A percentile compares a stretch with the other conserved stretches of the same genome.
phyloP scores from a whole-genome alignment of 2,888 invertebrate genomes.

The Lepidonotus clava region DNA sequence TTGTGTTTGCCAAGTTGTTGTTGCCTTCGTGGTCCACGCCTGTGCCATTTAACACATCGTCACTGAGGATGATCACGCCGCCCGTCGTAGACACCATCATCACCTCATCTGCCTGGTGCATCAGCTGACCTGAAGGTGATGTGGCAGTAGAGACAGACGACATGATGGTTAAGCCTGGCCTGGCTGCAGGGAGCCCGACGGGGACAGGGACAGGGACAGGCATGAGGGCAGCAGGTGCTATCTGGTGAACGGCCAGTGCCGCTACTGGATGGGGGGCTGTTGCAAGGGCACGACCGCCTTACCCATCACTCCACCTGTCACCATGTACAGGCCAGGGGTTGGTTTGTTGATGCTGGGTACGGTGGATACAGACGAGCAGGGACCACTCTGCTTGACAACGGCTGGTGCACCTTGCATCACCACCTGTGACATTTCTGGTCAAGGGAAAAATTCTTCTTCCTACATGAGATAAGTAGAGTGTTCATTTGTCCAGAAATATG shows the following conservation, averaged over 20 bases:
- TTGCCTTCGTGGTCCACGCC: neutral
- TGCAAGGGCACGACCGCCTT: neutral
- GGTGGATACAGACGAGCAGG: neutral
- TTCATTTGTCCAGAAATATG: conserved; percentile 62
- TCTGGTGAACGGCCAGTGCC: neutral
- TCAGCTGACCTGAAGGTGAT: neutral
- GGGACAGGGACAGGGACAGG: neutral
- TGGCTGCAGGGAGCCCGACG: neutral
- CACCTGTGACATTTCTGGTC: conserved; percentile 62
- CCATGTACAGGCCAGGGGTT: neutral
- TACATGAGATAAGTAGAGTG: neutral
- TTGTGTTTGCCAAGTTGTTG: conserved; percentile 78
- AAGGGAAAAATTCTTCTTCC: conserved; percentile 45
- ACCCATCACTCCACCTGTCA: neutral
- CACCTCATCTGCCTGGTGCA: neutral
- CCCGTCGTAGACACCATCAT: neutral
- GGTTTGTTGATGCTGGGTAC: neutral
- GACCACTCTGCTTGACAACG: neutral
- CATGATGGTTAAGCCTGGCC: neutral
- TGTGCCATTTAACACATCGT: neutral
- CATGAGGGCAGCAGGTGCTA: neutral
- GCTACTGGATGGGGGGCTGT: neutral
- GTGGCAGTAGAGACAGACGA: neutral
- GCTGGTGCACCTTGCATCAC: neutral
- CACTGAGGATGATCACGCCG: neutral